Base-by-base conservation (phyloP, 2,113 vertebrate species). In the Galbula dea region DNA sequence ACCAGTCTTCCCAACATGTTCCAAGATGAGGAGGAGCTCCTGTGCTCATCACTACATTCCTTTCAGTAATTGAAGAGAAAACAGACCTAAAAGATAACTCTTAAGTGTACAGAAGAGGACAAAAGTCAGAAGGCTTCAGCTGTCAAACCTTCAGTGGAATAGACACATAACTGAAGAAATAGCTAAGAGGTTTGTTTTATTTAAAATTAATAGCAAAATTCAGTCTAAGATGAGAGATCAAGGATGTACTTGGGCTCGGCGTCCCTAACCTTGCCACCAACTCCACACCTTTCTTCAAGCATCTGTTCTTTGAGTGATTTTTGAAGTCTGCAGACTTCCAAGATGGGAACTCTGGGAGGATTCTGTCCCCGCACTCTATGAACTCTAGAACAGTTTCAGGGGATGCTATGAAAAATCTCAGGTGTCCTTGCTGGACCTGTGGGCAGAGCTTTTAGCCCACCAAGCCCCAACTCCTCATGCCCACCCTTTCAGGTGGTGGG, bases 401-500 rank as follows among this genome's bases (percentile, higher is more conserved):
- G 37, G 3, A 4, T 1, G 30, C n/a, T 27, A 7, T 10, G 19
- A 72, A 37, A 27, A 54, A 7, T 3, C 43, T 3, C 15, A 2
- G 19, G 1, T 0, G 15, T 41, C 39, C 57, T 3, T 17, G 75
- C 65, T 7, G 55, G 57, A n/a, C 22, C 55, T 55, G 26, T 0
- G 15, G 69, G 39, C 36, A 69, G 75, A n/a, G 36, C 1, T 2
- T 39, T 21, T 15, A 26, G n/a, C 34, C 20, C 63, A 15, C 15
- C 3, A 0, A 36, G 74, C 54, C 74, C 59, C 0, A 1, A 6
- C 20, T 11, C 72, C 58, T 37, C 4, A 4, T 0, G n/a, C 3
- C 37, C 2, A 8, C 21, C 7, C 2, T 7, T 26, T 8, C 21
- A 3, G 45, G 29, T 3, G 8, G 21, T 0, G 41, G 29, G 54